Conservation (phyloP, 2,888 invertebrate species). For the Rotaria macrura region DNA sequence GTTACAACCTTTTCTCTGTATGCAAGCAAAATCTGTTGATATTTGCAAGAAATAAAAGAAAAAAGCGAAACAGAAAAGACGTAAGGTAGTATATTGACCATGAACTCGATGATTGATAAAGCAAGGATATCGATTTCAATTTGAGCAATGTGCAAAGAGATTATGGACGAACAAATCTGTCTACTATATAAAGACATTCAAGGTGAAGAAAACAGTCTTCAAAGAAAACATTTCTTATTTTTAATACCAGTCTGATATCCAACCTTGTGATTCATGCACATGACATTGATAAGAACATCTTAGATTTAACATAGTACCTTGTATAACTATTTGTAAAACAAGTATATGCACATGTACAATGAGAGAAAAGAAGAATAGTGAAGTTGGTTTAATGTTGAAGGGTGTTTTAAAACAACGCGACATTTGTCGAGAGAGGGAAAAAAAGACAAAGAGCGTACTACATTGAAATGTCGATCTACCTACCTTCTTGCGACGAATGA, state of each 20-base stretch:
- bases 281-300: background rate
- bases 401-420: background rate
- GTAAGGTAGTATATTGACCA: background rate
- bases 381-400: slow-evolving; percentile 1
- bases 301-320: background rate
- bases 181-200: background rate
- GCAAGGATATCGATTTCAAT: background rate
- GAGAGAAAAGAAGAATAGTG: background rate
- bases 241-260: background rate
- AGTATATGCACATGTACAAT: background rate
- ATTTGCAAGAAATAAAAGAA: background rate
- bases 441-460: background rate
- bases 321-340: background rate
- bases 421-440: background rate
- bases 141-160: slow-evolving; percentile 3
- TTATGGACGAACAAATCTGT: background rate
- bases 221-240: background rate
- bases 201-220: background rate
- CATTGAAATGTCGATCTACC: slow-evolving; percentile 3
- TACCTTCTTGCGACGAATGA: background rate
- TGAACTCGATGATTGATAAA: background rate
- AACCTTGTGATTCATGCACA: background rate
- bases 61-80: background rate
- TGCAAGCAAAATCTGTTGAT: background rate
- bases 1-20: background rate